Base-by-base conservation (phyloP, 2,888 invertebrate species). In the Venustoraphidia nigricollis region DNA sequence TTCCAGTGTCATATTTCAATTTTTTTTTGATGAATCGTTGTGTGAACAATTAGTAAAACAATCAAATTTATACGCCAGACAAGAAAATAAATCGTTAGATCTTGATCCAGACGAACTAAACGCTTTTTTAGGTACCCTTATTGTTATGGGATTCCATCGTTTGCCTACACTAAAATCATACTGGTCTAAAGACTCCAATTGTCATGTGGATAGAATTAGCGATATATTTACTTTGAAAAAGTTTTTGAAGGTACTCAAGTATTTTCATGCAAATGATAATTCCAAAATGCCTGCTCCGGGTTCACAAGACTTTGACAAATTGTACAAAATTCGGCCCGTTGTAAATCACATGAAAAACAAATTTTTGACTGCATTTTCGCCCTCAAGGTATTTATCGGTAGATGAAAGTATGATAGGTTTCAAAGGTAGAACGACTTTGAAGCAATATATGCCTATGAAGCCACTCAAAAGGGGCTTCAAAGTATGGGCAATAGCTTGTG, bases 371-470 rank as follows among this genome's bases (percentile, higher is more conserved):
- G 11, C 41, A 41, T 41, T 41, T 41, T 41, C 13, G 11, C 41
- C 41, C 14, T 41, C 41, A 13, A 11, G 41, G 10, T 41, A 14
- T 41, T 11, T 41, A 14, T 41, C 41, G 10, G 17, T 41, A 41
- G 41, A 41, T 41, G 41, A 41, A 41, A 41, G 41, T 17, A 41
- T 54, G 54, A 48, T 50, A 9, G 36, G 41, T 17, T 54, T 52
- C 50, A 55, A 54, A 45, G 54, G 54, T 6, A 45, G 53, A 17
- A 50, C 48, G 6, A 39, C 39, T 14, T 34, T 54, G 34, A 43
- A 50, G 34, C 54, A 54, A 53, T 58, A 50, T 52, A 53, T 52
- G 51, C 55, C 52, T 38, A 50, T 49, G 46, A 58, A 55, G 50
- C 51, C 53, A 17, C 52, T 51, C 45, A 57, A 53, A 51, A 41